Evolutionary conservation across 2,797 vertebrate genomes (phyloP), one percentile per base, ranked within the genome.

Genomic region (Chromis chromis): DNA sequence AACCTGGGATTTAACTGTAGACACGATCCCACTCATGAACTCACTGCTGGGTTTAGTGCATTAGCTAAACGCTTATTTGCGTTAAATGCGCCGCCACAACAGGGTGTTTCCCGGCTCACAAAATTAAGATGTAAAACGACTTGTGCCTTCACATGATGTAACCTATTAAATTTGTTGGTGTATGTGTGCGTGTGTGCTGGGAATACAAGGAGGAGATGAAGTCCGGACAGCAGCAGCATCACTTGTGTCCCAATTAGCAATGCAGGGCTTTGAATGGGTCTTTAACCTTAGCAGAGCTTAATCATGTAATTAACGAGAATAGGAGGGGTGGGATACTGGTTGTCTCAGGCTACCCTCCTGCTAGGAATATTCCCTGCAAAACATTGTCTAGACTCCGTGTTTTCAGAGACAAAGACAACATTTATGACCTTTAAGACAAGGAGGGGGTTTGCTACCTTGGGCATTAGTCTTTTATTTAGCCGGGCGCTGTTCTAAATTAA

Each of bases 231-330:
- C 80, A 66, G 67, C 74, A 52, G 72, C 68, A 65, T 85, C 79
- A 33, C 75, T 91, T 73, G 78, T 82, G 71, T 83, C 82, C 86
- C 77, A 91, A 90, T 92, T 92, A 90, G 81, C 71, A 68, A 84
- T 78, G 76, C 83, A 42, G 78, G 72, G 44, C 79, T 82, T 78
- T 70, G 72, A 91, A 84, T 76, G 65, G 83, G 78, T 91, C 82
- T 92, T 92, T 88, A 90, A 91, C 88, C 90, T 88, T 85, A 85
- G 77, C 73, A 21, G 60, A 72, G 75, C 86, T 88, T 93, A 92
- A 91, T 89, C 88, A 75, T 82, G 81, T 89, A 90, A 91, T 93
- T 93, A 92, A 86, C 63, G 36, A 77, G 86, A 71, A 71, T 65
- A 3, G 9, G 33, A 7, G 9, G 33, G 44, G 44, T 59, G 61